Evolutionary conservation across 2,888 invertebrate species (phyloP).

Genomic region (Ophion ellenae): DNA sequence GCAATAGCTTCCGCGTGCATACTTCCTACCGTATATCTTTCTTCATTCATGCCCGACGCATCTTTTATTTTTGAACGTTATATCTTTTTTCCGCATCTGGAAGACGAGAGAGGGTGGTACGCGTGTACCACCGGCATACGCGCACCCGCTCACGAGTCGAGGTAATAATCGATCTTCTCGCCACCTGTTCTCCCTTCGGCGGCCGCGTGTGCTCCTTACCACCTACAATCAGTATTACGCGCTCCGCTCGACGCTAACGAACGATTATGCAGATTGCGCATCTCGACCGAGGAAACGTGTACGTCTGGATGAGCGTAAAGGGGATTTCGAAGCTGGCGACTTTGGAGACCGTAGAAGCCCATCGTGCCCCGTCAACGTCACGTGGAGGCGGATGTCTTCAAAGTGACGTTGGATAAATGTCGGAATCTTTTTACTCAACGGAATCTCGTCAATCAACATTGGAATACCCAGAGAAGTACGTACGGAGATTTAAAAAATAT

Average conservation of each 20-base stretch:
- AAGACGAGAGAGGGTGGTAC: slow-evolving; percentile 37
- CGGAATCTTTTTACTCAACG: too few relatives aligned
- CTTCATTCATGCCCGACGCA: not conserved
- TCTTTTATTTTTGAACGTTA: slow-evolving; percentile 10
- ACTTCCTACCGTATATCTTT: slow-evolving; percentile 8
- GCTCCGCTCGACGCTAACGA: slow-evolving; percentile 70
- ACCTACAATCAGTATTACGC: slow-evolving; percentile 76
- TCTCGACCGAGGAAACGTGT: slow-evolving; percentile 47
- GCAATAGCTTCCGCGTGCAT: slow-evolving; percentile 25
- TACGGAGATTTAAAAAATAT: too few relatives aligned
- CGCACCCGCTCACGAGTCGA: not conserved
- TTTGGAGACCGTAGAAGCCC: too few relatives aligned
- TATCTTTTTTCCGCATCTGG: slow-evolving; percentile 23
- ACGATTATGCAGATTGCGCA: slow-evolving; percentile 78
- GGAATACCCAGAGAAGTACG: too few relatives aligned
- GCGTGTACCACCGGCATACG: slow-evolving; percentile 11
- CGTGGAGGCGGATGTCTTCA: too few relatives aligned
- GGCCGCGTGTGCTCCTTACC: slow-evolving; percentile 59
- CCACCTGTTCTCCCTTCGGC: slow-evolving; percentile 75
- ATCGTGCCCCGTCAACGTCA: too few relatives aligned
- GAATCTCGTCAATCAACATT: too few relatives aligned
- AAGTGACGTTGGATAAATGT: too few relatives aligned
- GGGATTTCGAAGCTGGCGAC: too few relatives aligned
- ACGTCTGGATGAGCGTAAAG: not conserved
- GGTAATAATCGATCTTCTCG: slow-evolving; percentile 72